Conservation (phyloP, 1,140 invertebrate genomes). For the Camponotus vicinus region DNA sequence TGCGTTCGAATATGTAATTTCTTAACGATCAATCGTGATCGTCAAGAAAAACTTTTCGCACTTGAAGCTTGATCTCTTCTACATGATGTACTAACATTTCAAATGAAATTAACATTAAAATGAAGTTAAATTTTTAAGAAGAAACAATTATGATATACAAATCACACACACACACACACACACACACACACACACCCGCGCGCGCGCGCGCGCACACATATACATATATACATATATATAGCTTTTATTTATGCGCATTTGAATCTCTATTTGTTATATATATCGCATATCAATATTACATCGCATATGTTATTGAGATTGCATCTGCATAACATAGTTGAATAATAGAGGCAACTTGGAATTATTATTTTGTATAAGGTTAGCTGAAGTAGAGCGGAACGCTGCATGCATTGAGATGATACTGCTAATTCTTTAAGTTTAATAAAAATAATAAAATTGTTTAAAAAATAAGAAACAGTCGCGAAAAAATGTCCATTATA, state of each 20-base stretch:
- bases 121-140: background rate
- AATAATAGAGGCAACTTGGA: background rate
- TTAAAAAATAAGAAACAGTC: background rate
- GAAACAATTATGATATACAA: background rate
- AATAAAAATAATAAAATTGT: slow-evolving; percentile 9
- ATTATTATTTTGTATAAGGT: background rate
- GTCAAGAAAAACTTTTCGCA: too few relatives aligned
- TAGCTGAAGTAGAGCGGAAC: background rate
- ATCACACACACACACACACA: background rate
- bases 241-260: too few relatives aligned
- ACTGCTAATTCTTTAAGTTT: background rate
- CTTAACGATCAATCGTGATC: too few relatives aligned
- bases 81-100: background rate
- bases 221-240: too few relatives aligned
- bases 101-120: background rate
- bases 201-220: too few relatives aligned
- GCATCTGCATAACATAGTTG: background rate
- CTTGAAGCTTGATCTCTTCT: too few relatives aligned
- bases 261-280: too few relatives aligned
- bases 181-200: too few relatives aligned
- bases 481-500: background rate
- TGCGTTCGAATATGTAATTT: too few relatives aligned
- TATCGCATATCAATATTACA: too few relatives aligned
- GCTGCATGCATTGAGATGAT: background rate
- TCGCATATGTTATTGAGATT: background rate